A percentile compares a stretch with the other conserved stretches of the same genome.
phyloP scores from a whole-genome alignment of 2,888 invertebrate genomes.

The Anaspis maculata region DNA sequence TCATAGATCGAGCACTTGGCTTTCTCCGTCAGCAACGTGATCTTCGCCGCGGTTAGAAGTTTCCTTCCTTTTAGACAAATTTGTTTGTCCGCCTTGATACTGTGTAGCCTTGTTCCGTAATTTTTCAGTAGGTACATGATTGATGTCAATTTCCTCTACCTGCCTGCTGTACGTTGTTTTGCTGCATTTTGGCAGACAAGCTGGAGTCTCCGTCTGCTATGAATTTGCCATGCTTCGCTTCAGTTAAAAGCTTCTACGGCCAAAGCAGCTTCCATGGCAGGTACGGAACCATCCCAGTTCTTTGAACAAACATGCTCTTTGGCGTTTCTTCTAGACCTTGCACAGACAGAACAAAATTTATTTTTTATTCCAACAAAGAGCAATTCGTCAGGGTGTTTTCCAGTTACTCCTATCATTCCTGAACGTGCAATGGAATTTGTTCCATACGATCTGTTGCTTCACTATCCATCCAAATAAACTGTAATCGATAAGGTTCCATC shows the following conservation, averaged over 20 bases:
- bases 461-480: conserved; percentile 21
- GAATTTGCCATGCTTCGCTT: conserved; percentile 12
- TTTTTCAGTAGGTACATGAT: conserved; percentile 20
- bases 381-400: conserved; percentile 13
- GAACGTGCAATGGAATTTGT: conserved; percentile 18
- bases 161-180: conserved; percentile 16
- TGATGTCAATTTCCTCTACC: conserved; percentile 17
- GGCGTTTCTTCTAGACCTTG: conserved; percentile 6
- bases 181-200: conserved; percentile 14
- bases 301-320: conserved; percentile 14
- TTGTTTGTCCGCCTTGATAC: conserved; percentile 14
- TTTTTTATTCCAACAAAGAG: conserved; percentile 18
- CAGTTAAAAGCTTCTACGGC: conserved; percentile 16
- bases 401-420: conserved; percentile 19
- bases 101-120: conserved; percentile 16
- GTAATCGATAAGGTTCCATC: conserved; percentile 15
- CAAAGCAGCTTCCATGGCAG: conserved; percentile 20
- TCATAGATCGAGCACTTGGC: conserved; percentile 20
- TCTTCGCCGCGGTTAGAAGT: conserved; percentile 3
- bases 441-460: conserved; percentile 20
- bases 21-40: conserved; percentile 1
- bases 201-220: conserved; percentile 19
- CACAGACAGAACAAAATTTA: conserved; percentile 19
- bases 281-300: conserved; percentile 18
- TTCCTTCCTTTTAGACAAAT: conserved; percentile 14